Percentiles rank a stretch among this genome's conserved stretches.
phyloP scores from a whole-genome alignment of 2,797 vertebrate genomes.

The Bucorvus abyssinicus region DNA sequence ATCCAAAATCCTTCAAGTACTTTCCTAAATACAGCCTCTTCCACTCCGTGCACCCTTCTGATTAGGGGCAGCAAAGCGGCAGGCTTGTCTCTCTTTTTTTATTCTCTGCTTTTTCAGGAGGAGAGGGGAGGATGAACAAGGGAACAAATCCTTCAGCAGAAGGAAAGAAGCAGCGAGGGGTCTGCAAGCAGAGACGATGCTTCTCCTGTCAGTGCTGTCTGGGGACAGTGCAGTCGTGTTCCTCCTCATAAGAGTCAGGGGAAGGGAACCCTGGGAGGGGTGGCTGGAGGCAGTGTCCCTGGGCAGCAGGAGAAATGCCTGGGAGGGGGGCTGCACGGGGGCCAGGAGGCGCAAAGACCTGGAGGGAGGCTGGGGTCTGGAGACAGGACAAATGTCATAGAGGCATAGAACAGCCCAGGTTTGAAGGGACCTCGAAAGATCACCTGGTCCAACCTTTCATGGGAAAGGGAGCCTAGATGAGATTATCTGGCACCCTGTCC shows the following conservation, averaged over 20 bases:
- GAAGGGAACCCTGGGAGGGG: neutral
- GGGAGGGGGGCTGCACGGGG: accelerated
- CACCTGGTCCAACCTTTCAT: neutral
- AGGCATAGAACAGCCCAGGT: neutral
- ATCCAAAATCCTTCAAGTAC: neutral
- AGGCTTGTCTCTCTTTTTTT: neutral
- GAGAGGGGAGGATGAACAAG: neutral
- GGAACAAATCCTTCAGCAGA: neutral
- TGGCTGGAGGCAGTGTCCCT: neutral
- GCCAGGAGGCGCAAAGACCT: neutral
- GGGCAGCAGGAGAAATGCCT: neutral
- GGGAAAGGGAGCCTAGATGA: neutral
- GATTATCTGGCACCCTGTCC: neutral
- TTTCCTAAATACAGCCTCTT: neutral
- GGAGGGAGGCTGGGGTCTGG: neutral
- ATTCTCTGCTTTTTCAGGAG: neutral
- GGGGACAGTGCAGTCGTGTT: neutral
- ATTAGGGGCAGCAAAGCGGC: neutral
- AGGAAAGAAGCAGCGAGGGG: neutral
- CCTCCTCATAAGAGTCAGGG: neutral
- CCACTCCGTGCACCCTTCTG: neutral
- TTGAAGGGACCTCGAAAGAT: neutral
- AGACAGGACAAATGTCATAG: accelerated
- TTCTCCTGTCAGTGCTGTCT: neutral
- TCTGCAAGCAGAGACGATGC: neutral